Conservation (phyloP, 1,140 invertebrate species). For the Druon quercuslanigerum region DNA sequence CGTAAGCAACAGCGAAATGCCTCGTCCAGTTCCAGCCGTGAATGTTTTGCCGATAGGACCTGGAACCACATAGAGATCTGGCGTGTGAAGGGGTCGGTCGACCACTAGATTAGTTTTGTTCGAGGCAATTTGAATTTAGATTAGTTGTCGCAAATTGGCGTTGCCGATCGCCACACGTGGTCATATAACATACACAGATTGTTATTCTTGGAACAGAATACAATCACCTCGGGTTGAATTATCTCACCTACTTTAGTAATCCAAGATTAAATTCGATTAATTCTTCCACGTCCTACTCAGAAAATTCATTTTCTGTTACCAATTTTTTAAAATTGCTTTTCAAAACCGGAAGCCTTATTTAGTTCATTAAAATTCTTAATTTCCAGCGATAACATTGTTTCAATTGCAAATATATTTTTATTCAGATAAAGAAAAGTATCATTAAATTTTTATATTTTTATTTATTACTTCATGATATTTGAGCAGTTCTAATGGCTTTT, state of each 20-base stretch:
- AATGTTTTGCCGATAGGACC: constrained; percentile 36
- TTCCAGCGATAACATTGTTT: too few relatives aligned
- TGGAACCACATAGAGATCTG: constrained; percentile 36
- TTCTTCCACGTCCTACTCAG: too few relatives aligned
- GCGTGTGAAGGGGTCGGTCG: constrained; percentile 45
- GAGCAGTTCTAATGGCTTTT: too few relatives aligned
- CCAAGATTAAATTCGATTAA: not conserved
- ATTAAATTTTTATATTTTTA: too few relatives aligned
- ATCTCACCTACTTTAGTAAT: not conserved
- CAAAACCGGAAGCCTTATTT: too few relatives aligned
- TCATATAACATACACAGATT: constrained; percentile 40
- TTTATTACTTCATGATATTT: too few relatives aligned
- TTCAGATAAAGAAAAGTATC: too few relatives aligned
- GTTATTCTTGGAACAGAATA: constrained; percentile 35
- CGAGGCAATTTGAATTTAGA: constrained; percentile 75
- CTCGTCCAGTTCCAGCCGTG: constrained; percentile 23
- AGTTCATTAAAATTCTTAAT: too few relatives aligned
- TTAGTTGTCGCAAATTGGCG: constrained; percentile 73
- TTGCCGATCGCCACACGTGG: constrained; percentile 61
- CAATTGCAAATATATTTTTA: too few relatives aligned
- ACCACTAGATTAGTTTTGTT: constrained; percentile 73
- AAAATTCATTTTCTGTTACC: too few relatives aligned
- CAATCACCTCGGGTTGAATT: not conserved
- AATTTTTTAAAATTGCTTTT: too few relatives aligned
- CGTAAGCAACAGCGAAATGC: not conserved